phyloP scores from a whole-genome alignment of 2,113 vertebrate species.

The Martes martes region DNA sequence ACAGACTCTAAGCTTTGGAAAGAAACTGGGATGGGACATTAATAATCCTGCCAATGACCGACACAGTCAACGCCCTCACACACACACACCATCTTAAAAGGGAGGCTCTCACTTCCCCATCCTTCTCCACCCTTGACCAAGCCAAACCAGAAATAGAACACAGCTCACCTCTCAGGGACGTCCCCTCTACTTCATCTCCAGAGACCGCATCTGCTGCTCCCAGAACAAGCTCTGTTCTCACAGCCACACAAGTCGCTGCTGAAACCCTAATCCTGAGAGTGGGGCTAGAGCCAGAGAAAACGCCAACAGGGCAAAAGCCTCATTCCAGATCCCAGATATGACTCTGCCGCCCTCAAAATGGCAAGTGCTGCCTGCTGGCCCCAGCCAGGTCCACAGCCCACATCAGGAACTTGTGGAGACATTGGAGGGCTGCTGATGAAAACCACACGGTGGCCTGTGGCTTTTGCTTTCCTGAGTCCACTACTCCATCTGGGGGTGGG shows the following conservation, averaged over 20 bases:
- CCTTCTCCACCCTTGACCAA: neutral
- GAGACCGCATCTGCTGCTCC: neutral
- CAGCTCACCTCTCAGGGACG: neutral
- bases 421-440: fast-evolving
- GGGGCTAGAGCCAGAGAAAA: neutral
- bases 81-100: neutral
- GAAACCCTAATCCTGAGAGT: neutral
- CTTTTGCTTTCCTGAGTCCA: neutral
- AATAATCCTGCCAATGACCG: no score
- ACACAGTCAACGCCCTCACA: no score
- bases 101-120: neutral
- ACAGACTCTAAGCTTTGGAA: neutral
- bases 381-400: neutral
- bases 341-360: neutral
- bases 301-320: neutral
- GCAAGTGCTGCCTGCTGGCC: neutral
- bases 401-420: neutral
- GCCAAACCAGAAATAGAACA: neutral
- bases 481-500: neutral
- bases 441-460: neutral
- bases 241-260: neutral
- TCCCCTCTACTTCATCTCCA: no score
- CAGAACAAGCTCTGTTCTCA: neutral
- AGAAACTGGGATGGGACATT: neutral
- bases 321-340: neutral